Conservation (phyloP, 2,113 vertebrate genomes). For the Petaurus breviceps region DNA sequence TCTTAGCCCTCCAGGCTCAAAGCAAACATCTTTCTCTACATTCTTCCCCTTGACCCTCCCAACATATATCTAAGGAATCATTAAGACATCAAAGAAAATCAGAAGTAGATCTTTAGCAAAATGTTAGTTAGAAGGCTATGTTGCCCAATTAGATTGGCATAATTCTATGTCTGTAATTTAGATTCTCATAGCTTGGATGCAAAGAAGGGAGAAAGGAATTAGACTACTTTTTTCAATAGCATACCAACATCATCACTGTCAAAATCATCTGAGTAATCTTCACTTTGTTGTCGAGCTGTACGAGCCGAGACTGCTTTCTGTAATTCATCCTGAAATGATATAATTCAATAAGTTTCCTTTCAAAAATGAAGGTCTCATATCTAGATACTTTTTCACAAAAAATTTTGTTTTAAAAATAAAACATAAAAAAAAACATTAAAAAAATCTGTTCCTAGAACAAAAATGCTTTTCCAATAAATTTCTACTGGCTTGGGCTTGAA, state of each 20-base stretch:
- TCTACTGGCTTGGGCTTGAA: conserved; percentile 13
- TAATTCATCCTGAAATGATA: conserved; percentile 88
- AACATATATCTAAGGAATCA: not conserved
- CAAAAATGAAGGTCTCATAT: not conserved
- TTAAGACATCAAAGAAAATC: not conserved
- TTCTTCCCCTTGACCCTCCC: not conserved
- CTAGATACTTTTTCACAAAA: not conserved
- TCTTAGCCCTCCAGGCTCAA: not conserved
- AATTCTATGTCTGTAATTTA: not conserved
- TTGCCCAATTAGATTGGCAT: not conserved
- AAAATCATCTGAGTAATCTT: conserved; percentile 88
- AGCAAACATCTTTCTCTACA: not conserved
- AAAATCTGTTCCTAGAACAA: conserved; percentile 15
- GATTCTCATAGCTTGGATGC: not conserved
- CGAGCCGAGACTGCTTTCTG: conserved; percentile 85
- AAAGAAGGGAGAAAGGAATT: not conserved
- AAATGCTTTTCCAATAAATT: not conserved
- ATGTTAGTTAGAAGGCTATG: not conserved
- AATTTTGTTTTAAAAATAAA: not conserved
- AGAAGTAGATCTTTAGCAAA: not conserved
- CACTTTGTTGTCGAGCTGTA: conserved; percentile 79
- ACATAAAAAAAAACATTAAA: too few species aligned
- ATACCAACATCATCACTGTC: conserved; percentile 86
- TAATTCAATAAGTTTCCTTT: conserved; percentile 49
- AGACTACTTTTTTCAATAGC: conserved; percentile 20